Percentiles rank a stretch among this genome's conserved stretches.
Conservation (phyloP, 2,113 vertebrate species). For the Verasper variegatus region DNA sequence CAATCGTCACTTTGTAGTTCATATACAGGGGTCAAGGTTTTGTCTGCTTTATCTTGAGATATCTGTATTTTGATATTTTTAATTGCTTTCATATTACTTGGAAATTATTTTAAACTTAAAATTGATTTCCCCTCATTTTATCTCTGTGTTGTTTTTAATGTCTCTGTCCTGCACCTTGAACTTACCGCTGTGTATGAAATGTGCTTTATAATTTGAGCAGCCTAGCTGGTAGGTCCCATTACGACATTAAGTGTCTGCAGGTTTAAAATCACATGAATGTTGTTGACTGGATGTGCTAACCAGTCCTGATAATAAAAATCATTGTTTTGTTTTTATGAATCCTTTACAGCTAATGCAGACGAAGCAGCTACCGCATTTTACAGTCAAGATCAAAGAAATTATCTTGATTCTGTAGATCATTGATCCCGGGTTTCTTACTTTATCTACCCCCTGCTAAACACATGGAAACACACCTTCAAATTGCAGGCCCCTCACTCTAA, state of each 20-base stretch:
- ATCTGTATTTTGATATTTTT: background rate
- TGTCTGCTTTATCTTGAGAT: background rate
- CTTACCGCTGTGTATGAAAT: too few relatives aligned
- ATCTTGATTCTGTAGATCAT: background rate
- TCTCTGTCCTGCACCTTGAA: too few relatives aligned
- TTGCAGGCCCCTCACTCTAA: constrained; percentile 1
- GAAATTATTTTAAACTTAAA: too few relatives aligned
- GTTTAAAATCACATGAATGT: background rate
- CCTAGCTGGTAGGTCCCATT: too few relatives aligned
- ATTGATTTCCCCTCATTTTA: too few relatives aligned
- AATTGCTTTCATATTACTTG: too few relatives aligned
- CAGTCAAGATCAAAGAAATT: background rate
- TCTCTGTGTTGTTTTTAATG: too few relatives aligned
- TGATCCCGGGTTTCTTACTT: background rate
- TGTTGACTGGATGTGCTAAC: background rate
- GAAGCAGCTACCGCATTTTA: background rate
- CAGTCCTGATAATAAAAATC: background rate
- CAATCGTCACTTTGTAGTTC: background rate
- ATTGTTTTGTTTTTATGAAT: too few relatives aligned
- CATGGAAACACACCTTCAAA: constrained; percentile 22
- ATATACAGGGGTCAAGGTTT: background rate
- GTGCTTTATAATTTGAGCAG: too few relatives aligned
- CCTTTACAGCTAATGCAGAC: background rate
- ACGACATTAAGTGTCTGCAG: too few relatives aligned
- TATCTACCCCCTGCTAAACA: constrained; percentile 9